Evolutionary conservation across 2,888 invertebrate species (phyloP).

Genomic region (Melanophora roralis): DNA sequence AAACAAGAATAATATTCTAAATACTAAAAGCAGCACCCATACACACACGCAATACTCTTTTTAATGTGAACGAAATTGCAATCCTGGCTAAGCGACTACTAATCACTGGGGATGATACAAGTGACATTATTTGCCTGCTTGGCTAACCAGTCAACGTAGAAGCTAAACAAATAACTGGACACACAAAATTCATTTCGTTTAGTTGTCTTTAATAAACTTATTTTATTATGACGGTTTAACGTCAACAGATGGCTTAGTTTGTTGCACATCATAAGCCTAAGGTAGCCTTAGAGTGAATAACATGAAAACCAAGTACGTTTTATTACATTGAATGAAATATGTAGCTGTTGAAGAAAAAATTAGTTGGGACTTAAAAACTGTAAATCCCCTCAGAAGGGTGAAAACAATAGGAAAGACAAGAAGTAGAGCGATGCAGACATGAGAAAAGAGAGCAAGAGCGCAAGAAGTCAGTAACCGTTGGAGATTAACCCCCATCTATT

Average conservation of each 20-base stretch:
- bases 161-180: not conserved
- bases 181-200: not conserved
- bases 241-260: slow-evolving; percentile 38
- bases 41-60: not conserved
- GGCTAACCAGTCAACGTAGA: slow-evolving; percentile 2
- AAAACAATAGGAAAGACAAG: no score
- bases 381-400: no score
- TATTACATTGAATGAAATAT: no score
- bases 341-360: no score
- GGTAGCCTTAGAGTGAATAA: no score
- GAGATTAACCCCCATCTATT: no score
- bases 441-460: no score
- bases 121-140: slow-evolving; percentile 26
- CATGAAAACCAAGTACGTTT: no score
- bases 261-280: slow-evolving; percentile 33
- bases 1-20: slow-evolving; percentile 18
- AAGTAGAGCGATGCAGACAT: no score
- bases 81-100: slow-evolving; percentile 40
- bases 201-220: slow-evolving; percentile 1
- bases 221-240: slow-evolving; percentile 14
- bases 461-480: no score
- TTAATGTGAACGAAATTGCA: not conserved
- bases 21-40: not conserved
- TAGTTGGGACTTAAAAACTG: no score
- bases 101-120: slow-evolving; percentile 47